Evolutionary conservation across 2,797 vertebrate genomes (phyloP), one percentile per base, ranked within the genome.

Genomic region (Hydrolagus colliei): DNA sequence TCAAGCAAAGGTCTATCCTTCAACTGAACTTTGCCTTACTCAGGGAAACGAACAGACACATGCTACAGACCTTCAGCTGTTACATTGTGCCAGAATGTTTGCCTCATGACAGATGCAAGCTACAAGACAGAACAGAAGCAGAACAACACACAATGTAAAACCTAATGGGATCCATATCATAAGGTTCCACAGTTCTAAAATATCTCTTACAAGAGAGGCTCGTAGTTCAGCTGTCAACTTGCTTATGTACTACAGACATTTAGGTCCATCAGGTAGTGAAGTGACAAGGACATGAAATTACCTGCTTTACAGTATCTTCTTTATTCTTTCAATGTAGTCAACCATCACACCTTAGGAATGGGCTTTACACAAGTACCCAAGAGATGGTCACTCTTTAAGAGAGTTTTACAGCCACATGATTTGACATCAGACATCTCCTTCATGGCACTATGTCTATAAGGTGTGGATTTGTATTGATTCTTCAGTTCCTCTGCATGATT

Each of bases 21-120:
- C 95, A 97, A 90, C 90, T 96, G 96, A 98, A 98, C 97, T 97
- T 96, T 96, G 95, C 92, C 96, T 96, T 90, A 91, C 88, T 89
- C 87, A 88, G 87, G 88, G 89, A 88, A 87, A 0, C n/a, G 88
- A 88, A 88, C 88, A 89, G 84, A 78, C 86, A 87, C 87, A 87
- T 86, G 73, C 89, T 88, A 88, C 89, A 88, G 88, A 91, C 87
- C 90, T 89, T 90, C 89, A 90, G 90, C 89, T 90, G 91, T 89
- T 89, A 92, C 91, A 91, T 92, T 92, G 92, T 93, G 91, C 90
- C 91, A 92, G 91, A 92, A 92, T 91, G 92, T 93, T 93, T 84
- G 79, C 11, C 65, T 84, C 79, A 71, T 84, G 79, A 92, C 91
- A 91, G 90, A 88, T 91, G 65, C 79, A 84, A 88, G 88, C 89